Evolutionary conservation across 92 coral and sea anemone genomes (phyloP).

Genomic region (Porites divaricata): DNA sequence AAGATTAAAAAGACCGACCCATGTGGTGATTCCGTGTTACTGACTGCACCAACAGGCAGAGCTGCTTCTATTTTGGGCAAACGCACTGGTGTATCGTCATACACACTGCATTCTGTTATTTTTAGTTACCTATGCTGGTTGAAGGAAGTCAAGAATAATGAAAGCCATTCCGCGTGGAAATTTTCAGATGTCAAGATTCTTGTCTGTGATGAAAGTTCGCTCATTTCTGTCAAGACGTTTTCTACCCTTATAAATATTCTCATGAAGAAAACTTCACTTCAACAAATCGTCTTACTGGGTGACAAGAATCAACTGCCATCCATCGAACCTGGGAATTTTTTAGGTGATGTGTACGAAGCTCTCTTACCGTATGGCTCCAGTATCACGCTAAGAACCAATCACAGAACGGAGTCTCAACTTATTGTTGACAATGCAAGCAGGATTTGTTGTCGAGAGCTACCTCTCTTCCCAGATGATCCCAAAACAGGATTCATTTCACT

Average conservation of each 20-base stretch:
- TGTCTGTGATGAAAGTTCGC: conserved; percentile 63
- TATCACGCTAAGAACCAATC: conserved; percentile 47
- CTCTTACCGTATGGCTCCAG: conserved; percentile 13
- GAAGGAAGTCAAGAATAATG: conserved; percentile 5
- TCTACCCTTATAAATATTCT: conserved; percentile 39
- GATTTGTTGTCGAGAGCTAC: conserved; percentile 31
- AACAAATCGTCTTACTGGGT: conserved; percentile 57
- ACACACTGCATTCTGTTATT: conserved; percentile 54
- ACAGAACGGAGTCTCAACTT: conserved; percentile 47
- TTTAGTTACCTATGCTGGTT: conserved; percentile 31
- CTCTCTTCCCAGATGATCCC: conserved; percentile 13
- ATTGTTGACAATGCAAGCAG: conserved; percentile 44
- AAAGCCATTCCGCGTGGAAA: conserved; percentile 36
- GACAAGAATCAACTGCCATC: conserved; percentile 63
- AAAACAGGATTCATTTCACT: conserved; percentile 24
- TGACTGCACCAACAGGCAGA: conserved; percentile 61
- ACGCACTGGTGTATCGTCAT: conserved; percentile 51
- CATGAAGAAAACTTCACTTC: conserved; percentile 32
- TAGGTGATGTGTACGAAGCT: conserved; percentile 41
- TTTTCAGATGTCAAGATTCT: conserved; percentile 44
- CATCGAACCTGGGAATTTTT: conserved; percentile 58
- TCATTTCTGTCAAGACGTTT: conserved; percentile 51
- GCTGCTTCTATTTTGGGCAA: conserved; percentile 54
- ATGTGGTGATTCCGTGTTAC: conserved; percentile 37
- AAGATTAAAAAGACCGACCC: conserved; percentile 5